Conservation (phyloP, 2,797 vertebrate genomes). For the Rhincodon typus region DNA sequence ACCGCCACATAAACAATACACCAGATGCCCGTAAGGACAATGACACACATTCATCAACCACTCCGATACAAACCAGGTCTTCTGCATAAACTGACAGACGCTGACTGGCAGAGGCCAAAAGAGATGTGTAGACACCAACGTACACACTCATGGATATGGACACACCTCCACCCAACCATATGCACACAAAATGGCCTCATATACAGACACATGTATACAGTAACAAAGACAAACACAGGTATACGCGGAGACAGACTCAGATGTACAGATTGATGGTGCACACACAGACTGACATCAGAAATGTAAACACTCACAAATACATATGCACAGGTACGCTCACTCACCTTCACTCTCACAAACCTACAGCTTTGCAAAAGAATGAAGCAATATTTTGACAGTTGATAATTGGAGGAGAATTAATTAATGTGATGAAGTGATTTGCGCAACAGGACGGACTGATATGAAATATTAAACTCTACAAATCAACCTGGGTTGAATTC, state of each 20-base stretch:
- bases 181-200: too few species aligned
- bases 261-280: not conserved
- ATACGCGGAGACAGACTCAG: not conserved
- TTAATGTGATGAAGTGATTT: not conserved
- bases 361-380: not conserved
- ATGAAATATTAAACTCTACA: slow-evolving; percentile 19
- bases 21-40: not conserved
- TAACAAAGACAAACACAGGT: not conserved
- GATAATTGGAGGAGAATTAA: not conserved
- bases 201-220: not conserved
- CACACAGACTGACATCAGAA: not conserved
- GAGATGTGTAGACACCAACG: not conserved
- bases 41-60: slow-evolving; percentile 18
- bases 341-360: not conserved
- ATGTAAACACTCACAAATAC: not conserved
- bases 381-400: not conserved
- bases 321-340: not conserved
- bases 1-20: slow-evolving; percentile 2
- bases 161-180: not conserved
- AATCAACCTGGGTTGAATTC: not conserved
- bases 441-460: not conserved
- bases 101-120: not conserved
- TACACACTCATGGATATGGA: not conserved
- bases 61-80: not conserved
- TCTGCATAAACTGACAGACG: not conserved